Evolutionary conservation across 2,888 invertebrate species (phyloP).

Genomic region (Diogma glabrata): DNA sequence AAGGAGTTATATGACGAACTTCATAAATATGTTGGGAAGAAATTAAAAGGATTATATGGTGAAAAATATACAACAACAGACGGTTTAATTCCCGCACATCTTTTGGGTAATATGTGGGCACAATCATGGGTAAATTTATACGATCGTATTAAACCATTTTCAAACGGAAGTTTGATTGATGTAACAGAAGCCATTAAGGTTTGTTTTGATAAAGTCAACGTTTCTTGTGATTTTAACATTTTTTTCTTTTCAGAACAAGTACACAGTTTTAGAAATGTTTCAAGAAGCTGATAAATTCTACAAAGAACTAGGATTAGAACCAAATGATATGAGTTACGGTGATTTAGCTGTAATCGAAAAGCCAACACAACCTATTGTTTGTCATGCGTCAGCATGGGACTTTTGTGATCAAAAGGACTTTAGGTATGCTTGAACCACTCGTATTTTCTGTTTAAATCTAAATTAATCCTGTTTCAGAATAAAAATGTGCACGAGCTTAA

Average conservation of each 20-base stretch:
- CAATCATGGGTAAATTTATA: constrained; percentile 38
- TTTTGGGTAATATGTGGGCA: constrained; percentile 47
- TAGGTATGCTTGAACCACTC: too few relatives aligned
- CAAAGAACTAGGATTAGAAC: constrained; percentile 35
- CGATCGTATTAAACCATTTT: constrained; percentile 32
- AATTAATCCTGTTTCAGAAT: too few relatives aligned
- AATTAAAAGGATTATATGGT: constrained; percentile 37
- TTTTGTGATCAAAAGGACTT: constrained; percentile 41
- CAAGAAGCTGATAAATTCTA: constrained; percentile 40
- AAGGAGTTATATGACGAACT: constrained; percentile 42
- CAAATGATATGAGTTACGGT: constrained; percentile 38
- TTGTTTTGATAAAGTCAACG: too few relatives aligned
- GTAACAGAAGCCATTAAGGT: constrained; percentile 38
- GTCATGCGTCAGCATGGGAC: constrained; percentile 47
- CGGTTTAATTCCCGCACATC: constrained; percentile 44
- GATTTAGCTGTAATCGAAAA: constrained; percentile 40
- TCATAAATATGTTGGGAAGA: constrained; percentile 41
- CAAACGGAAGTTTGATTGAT: constrained; percentile 30
- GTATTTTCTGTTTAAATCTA: too few relatives aligned
- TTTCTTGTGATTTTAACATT: too few relatives aligned
- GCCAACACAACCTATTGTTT: constrained; percentile 40
- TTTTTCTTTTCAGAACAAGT: too few relatives aligned
- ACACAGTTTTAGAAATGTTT: constrained; percentile 34
- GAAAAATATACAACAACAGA: constrained; percentile 19
- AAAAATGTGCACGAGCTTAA: constrained; percentile 16